A percentile compares a stretch with the other conserved stretches of the same genome.
Conservation (phyloP, 2,113 vertebrate genomes). For the Steatornis caripensis region DNA sequence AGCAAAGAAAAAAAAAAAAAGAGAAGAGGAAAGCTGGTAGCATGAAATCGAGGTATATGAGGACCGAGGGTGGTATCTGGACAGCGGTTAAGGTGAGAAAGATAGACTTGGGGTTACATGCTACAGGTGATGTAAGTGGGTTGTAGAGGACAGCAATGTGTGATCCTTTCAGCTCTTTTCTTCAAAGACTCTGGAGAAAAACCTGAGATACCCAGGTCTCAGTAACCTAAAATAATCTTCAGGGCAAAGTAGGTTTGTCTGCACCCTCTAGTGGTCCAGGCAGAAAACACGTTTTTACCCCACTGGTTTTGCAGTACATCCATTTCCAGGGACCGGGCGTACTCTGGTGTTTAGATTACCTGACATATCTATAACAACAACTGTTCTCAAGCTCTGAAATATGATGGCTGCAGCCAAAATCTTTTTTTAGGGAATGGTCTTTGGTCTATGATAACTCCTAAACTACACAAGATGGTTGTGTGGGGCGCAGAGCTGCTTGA, state of each 20-base stretch:
- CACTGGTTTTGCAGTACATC: neutral
- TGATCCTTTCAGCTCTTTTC: neutral
- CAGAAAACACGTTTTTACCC: neutral
- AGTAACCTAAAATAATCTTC: neutral
- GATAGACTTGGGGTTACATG: neutral
- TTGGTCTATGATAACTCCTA: neutral
- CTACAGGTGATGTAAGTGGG: neutral
- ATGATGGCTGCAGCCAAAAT: neutral
- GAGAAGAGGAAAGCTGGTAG: neutral
- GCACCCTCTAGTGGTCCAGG: conserved; percentile 7
- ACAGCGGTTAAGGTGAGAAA: neutral
- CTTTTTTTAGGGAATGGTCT: neutral
- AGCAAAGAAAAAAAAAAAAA: neutral
- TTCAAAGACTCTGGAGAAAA: neutral
- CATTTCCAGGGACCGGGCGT: neutral
- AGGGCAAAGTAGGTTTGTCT: neutral
- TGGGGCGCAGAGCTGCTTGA: neutral
- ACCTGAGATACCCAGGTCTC: neutral
- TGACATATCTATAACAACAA: neutral
- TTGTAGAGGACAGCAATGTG: neutral
- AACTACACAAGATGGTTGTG: neutral
- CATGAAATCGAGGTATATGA: accelerated
- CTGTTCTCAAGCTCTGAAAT: neutral
- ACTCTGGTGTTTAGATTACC: neutral
- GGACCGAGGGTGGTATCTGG: neutral